A percentile compares a stretch with the other conserved stretches of the same genome.
phyloP scores from a whole-genome alignment of 2,113 vertebrate species.

The Sitta europaea region DNA sequence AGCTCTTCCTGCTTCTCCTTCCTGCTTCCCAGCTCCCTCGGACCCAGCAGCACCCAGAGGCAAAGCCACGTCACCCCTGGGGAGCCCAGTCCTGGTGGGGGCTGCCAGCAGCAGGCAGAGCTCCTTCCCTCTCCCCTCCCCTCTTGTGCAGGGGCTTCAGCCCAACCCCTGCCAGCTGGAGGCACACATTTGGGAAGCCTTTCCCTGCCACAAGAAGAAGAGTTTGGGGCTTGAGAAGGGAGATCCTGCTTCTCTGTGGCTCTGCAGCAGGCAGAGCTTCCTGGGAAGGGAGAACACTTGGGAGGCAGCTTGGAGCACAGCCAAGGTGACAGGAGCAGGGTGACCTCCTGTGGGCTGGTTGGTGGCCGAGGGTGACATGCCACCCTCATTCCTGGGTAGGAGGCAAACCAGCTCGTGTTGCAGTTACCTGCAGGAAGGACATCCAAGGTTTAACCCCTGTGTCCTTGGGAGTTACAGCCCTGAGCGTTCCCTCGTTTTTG shows the following conservation, averaged over 20 bases:
- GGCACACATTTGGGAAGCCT: neutral
- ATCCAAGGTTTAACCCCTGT: neutral
- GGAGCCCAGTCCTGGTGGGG: fast-evolving
- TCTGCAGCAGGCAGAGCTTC: neutral
- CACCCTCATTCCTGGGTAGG: neutral
- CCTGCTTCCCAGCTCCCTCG: fast-evolving
- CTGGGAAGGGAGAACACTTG: neutral
- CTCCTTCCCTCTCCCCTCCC: neutral
- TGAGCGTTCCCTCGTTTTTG: fast-evolving
- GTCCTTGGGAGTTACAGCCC: neutral
- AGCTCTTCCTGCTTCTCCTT: neutral
- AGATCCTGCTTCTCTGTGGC: neutral
- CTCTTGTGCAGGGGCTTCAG: neutral
- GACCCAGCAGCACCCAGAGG: neutral
- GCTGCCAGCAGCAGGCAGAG: neutral
- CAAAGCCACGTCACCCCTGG: fast-evolving
- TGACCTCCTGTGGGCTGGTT: neutral
- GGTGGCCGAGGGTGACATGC: neutral
- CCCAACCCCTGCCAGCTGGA: neutral
- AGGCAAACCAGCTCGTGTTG: neutral
- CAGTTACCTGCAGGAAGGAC: neutral
- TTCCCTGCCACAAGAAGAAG: neutral
- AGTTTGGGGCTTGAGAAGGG: fast-evolving
- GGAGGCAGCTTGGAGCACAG: neutral
- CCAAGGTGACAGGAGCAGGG: neutral